Base-by-base conservation (phyloP, 2,797 vertebrate species). In the Cuniculus paca region DNA sequence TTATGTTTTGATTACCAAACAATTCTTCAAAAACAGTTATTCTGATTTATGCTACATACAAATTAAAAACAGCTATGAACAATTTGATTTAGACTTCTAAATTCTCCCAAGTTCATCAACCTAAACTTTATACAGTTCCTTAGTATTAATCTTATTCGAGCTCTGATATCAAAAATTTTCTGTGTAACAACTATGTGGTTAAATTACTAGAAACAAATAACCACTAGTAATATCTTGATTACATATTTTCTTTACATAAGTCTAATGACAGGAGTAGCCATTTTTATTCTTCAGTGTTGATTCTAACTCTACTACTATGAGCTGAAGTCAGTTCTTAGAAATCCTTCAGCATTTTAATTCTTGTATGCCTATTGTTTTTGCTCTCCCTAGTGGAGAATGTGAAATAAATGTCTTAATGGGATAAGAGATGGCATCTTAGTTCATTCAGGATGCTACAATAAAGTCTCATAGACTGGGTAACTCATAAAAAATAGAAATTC, bases 221-320 rank as follows among this genome's bases (percentile, higher is more conserved):
- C 20, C 88, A 42, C 42, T 52, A 84, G 16, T 54, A 36, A 95
- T 75, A 68, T 31, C n/a, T 24, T 84, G 45, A 75, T 63, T 42
- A 50, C 1, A 84, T 12, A 74, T 77, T 88, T 93, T 88, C 39
- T 65, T 79, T 26, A 56, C 14, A 70, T 70, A n/a, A 61, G 50
- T 4, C 50, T 75, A 45, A 52, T 83, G 74, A 54, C 20, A 6
- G 34, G 45, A 56, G 4, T 26, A 91, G 87, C 19, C 28, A 4
- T 72, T 83, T 65, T 84, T 68, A 84, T 85, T 94, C 19, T 95
- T 45, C 75, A 48, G 52, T 94, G 91, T 86, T 74, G 36, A 42
- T 80, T 91, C 20, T 36, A 39, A 31, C 22, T 79, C 52, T 86
- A 39, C 0, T 54, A 2, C 54, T 36, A 11, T 56, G 16, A 93